Base-by-base conservation (phyloP, 2,113 vertebrate genomes). In the Typhlomys cinereus region DNA sequence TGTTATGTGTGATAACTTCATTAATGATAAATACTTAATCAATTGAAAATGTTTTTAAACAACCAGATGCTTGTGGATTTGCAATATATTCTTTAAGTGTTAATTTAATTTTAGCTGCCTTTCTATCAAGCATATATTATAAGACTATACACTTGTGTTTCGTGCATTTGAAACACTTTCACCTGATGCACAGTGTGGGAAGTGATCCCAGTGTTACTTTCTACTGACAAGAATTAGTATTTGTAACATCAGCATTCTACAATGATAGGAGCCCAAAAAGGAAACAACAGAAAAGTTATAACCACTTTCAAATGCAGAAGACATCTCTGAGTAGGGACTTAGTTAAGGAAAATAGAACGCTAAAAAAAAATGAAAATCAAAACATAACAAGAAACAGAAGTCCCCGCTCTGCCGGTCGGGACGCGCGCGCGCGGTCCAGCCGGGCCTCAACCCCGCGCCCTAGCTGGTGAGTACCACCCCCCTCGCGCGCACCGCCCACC, bases 31-130 rank as follows among this genome's bases (percentile, higher is more conserved):
- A 66, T 76, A 88, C 34, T 48, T 54, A 20, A 81, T 75, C 64
- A 90, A 75, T 86, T 86, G 61, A 90, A 92, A 74, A 54, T 79
- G 25, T 87, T 95, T 92, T 69, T 34, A 92, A 91, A 80, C 76
- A 67, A 75, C 29, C 52, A 90, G 79, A 66, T 93, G 46, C 84
- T 91, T 80, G 66, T 1, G 85, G 29, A 75, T 34, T 80, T 50
- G 21, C 17, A 73, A 82, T 89, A 92, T 52, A 11, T 2, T 41
- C 31, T 54, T 76, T 29, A 92, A 81, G 54, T 79, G 18, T 74
- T 85, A 94, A 69, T 67, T 94, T 79, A 80, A 74, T 78, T 91
- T 80, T 62, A 94, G 73, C 36, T n/a, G 20, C 4, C 48, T 67
- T 80, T 25, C 78, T 89, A 48, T 48, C 11, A 83, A 48, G 34